Conservation (phyloP, 2,797 vertebrate genomes). For the Odontamblyopus rebecca region DNA sequence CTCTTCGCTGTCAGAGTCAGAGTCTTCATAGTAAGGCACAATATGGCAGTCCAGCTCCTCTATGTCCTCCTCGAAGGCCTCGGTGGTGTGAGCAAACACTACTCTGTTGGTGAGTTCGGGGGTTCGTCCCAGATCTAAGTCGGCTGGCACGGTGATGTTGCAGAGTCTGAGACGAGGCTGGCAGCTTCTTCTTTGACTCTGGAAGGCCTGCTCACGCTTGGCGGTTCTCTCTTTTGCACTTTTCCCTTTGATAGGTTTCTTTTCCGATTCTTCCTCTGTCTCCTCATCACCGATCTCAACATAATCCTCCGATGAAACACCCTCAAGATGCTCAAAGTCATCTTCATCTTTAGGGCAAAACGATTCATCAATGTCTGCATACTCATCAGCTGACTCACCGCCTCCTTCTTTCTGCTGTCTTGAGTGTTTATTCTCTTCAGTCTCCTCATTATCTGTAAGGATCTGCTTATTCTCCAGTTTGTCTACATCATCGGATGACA, state of each 20-base stretch:
- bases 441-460: slow-evolving; percentile 39
- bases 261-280: slow-evolving; percentile 72
- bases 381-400: slow-evolving; percentile 72
- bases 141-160: slow-evolving; percentile 80
- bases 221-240: slow-evolving; percentile 72
- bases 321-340: slow-evolving; percentile 62
- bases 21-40: slow-evolving; percentile 81
- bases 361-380: slow-evolving; percentile 76
- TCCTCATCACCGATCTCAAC: slow-evolving; percentile 82
- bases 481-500: slow-evolving; percentile 74
- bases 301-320: slow-evolving; percentile 80
- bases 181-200: slow-evolving; percentile 73
- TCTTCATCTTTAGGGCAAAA: slow-evolving; percentile 57
- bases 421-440: slow-evolving; percentile 37
- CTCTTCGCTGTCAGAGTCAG: slow-evolving; percentile 80
- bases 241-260: slow-evolving; percentile 70
- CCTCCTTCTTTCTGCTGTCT: slow-evolving; percentile 48
- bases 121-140: slow-evolving; percentile 75
- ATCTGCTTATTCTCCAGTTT: slow-evolving; percentile 65
- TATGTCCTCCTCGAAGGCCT: slow-evolving; percentile 83
- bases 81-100: slow-evolving; percentile 81
- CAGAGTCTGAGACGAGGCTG: slow-evolving; percentile 81
- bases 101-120: slow-evolving; percentile 81
- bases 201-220: slow-evolving; percentile 63
- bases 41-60: slow-evolving; percentile 84